A percentile compares a stretch with the other conserved stretches of the same genome.
phyloP scores from a whole-genome alignment of 2,797 vertebrate species.

The Pantherophis vulpinus region DNA sequence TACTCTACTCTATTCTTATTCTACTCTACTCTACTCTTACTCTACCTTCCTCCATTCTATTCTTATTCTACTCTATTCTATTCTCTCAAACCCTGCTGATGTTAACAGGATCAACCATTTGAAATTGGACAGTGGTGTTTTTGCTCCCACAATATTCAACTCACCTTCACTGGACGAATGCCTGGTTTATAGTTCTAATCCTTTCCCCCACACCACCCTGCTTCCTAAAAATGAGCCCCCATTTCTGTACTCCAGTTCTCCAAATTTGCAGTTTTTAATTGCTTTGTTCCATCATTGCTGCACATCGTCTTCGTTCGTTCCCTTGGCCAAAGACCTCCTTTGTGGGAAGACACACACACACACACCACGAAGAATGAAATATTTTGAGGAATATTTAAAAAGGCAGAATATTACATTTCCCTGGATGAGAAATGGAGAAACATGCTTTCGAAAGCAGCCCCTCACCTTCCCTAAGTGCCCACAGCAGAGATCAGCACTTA shows the following conservation, averaged over 20 bases:
- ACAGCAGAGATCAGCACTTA: too few relatives aligned
- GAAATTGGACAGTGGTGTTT: not conserved
- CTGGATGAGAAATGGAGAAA: too few relatives aligned
- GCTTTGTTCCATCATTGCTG: not conserved
- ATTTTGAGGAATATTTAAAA: too few relatives aligned
- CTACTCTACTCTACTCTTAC: too few relatives aligned
- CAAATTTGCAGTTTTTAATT: not conserved
- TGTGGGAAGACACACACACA: too few relatives aligned
- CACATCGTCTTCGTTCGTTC: not conserved
- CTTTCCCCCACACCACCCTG: not conserved
- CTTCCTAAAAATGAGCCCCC: not conserved
- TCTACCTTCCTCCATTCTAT: too few relatives aligned
- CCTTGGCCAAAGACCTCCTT: not conserved
- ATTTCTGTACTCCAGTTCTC: not conserved
- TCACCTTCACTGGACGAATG: not conserved
- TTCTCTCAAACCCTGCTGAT: not conserved
- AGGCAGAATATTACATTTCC: too few relatives aligned
- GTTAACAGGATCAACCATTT: not conserved
- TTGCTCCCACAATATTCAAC: not conserved
- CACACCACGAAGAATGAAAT: too few relatives aligned
- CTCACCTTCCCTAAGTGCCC: too few relatives aligned
- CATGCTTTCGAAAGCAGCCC: too few relatives aligned
- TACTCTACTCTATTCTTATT: too few relatives aligned
- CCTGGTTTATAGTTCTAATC: not conserved
- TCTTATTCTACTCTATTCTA: too few relatives aligned